Evolutionary conservation across 2,888 invertebrate genomes (phyloP).

Genomic region (Meteorus colon): DNA sequence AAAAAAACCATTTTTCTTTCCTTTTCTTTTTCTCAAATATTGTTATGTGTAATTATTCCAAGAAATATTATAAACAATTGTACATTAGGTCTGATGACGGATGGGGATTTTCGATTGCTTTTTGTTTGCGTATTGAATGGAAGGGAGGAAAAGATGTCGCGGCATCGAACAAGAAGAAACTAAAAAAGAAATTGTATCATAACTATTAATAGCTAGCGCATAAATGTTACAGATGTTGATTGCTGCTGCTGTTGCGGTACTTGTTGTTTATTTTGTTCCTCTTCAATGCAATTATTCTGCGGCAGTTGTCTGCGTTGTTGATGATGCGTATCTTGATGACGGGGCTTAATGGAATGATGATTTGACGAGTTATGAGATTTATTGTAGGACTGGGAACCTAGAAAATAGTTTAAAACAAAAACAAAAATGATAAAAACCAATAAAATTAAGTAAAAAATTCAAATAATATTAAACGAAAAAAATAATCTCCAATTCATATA

Average conservation of each 20-base stretch:
- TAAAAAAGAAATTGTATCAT: neutral
- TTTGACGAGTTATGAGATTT: constrained; percentile 69
- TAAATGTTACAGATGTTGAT: constrained; percentile 29
- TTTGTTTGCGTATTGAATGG: neutral
- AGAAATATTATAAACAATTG: constrained; percentile 12
- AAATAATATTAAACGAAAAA: neutral
- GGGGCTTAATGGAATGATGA: constrained; percentile 72
- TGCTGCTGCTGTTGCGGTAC: constrained; percentile 53
- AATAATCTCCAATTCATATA: constrained; percentile 28
- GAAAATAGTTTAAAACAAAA: constrained; percentile 56
- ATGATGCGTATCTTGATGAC: constrained; percentile 57
- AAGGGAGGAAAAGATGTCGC: neutral
- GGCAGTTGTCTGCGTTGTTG: constrained; percentile 67
- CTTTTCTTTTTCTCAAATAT: neutral
- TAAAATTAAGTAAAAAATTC: constrained; percentile 39
- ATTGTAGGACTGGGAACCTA: constrained; percentile 67
- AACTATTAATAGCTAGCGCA: constrained; percentile 12
- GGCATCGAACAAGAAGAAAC: neutral
- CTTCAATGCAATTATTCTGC: constrained; percentile 64
- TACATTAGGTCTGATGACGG: neutral
- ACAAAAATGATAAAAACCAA: constrained; percentile 45
- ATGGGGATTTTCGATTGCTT: neutral
- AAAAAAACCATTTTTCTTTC: neutral
- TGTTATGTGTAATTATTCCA: neutral
- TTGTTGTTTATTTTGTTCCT: constrained; percentile 51